These are phyloP conservation scores for Eupristina koningsbergeri DNA, from an alignment of 1,140 invertebrate genomes.

Conservation along the genomic window DNA sequence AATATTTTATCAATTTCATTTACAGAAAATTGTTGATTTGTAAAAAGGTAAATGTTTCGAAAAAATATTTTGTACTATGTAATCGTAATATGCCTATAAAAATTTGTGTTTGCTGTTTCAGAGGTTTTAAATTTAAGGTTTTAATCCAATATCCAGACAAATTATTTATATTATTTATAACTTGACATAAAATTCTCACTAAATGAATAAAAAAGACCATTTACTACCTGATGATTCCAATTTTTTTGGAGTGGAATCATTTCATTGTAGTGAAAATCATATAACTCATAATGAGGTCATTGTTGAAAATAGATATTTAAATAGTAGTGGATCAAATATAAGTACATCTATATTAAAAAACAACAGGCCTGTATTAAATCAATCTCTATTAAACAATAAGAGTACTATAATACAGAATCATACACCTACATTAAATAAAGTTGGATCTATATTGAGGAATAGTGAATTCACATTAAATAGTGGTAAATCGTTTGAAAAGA, in stretches of 20 bases:
- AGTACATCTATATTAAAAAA: slow-evolving; percentile 4
- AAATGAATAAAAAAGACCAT: slow-evolving; percentile 36
- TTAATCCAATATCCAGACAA: neutral
- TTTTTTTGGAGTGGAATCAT: slow-evolving; percentile 17
- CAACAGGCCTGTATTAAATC: neutral
- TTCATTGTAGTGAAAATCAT: slow-evolving; percentile 17
- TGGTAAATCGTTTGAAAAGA: neutral
- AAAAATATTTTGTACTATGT: neutral
- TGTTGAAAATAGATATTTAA: slow-evolving; percentile 4
- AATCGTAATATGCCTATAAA: neutral
- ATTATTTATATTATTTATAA: slow-evolving; percentile 32
- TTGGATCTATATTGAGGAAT: neutral
- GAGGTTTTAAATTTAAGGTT: slow-evolving; percentile 37
- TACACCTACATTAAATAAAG: too few species aligned
- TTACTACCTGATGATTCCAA: slow-evolving; percentile 31
- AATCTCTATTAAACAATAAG: neutral
- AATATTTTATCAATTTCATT: slow-evolving; percentile 8
- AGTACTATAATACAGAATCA: neutral
- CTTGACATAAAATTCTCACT: slow-evolving; percentile 1
- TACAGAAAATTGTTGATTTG: slow-evolving; percentile 22
- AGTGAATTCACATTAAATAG: neutral
- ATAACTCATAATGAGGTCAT: slow-evolving; percentile 13
- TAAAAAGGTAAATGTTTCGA: slow-evolving; percentile 26
- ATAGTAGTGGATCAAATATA: neutral
- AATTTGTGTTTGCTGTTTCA: slow-evolving; percentile 32